These are phyloP conservation scores for Allophyes oxyacanthae DNA, from an alignment of 2,888 invertebrate genomes.

Conservation along the genomic window DNA sequence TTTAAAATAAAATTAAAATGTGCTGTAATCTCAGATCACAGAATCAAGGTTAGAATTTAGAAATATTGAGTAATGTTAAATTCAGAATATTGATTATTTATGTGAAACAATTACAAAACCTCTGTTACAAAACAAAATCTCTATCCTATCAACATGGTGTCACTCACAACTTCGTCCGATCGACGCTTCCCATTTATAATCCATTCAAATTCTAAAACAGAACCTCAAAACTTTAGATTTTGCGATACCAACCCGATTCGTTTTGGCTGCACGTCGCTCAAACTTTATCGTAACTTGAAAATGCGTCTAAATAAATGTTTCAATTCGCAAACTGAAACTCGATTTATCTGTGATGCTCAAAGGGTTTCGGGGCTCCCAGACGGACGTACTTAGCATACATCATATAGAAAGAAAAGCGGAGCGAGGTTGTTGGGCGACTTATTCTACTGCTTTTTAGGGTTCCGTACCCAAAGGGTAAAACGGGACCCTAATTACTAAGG, in stretches of 20 bases:
- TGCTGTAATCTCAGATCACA: too few relatives aligned
- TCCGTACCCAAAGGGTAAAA: too few relatives aligned
- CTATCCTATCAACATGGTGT: too few relatives aligned
- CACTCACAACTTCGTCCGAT: neutral
- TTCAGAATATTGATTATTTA: too few relatives aligned
- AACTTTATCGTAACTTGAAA: slow-evolving; percentile 26
- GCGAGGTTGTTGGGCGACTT: neutral
- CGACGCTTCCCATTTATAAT: slow-evolving; percentile 17
- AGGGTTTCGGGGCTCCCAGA: slow-evolving; percentile 22
- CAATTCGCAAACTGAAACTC: slow-evolving; percentile 42
- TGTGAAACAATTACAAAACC: too few relatives aligned
- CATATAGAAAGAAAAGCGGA: neutral
- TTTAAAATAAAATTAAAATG: too few relatives aligned
- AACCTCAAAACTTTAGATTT: slow-evolving; percentile 26
- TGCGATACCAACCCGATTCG: slow-evolving; percentile 16
- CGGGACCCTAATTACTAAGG: too few relatives aligned
- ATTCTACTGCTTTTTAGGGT: too few relatives aligned
- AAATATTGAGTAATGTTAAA: too few relatives aligned
- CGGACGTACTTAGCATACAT: slow-evolving; percentile 5
- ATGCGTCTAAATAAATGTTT: slow-evolving; percentile 42
- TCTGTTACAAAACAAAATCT: too few relatives aligned
- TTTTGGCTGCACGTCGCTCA: slow-evolving; percentile 21
- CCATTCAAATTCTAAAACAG: slow-evolving; percentile 4
- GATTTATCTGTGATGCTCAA: slow-evolving; percentile 43
- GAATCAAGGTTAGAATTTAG: too few relatives aligned